Evolutionary conservation across 1,140 invertebrate genomes (phyloP).

Genomic region (Samia ricini): DNA sequence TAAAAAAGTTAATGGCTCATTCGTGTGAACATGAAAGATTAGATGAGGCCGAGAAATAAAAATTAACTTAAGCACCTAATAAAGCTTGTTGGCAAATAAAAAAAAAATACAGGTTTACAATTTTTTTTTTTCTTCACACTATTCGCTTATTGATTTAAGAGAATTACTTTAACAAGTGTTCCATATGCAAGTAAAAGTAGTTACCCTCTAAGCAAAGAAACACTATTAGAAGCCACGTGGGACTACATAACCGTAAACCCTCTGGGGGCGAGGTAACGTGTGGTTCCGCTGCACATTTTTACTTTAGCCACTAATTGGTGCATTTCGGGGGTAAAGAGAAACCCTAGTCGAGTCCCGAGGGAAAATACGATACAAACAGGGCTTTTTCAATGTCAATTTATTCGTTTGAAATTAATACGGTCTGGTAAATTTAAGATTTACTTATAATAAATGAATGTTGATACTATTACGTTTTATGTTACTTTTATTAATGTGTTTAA

Average conservation of each 20-base stretch:
- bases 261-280: conserved; percentile 45
- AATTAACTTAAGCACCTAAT: conserved; percentile 9
- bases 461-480: background rate
- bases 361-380: conserved; percentile 42
- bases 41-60: conserved; percentile 18
- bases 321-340: conserved; percentile 56
- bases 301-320: conserved; percentile 73
- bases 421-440: conserved; percentile 4
- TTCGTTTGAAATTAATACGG: conserved; percentile 56
- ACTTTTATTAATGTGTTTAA: background rate
- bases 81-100: conserved; percentile 6
- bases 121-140: background rate
- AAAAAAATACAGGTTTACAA: too few species aligned
- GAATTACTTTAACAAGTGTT: conserved; percentile 50
- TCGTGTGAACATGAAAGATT: conserved; percentile 28
- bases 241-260: conserved; percentile 33
- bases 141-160: conserved; percentile 1
- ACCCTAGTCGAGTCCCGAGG: conserved; percentile 47
- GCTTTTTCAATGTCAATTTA: conserved; percentile 68
- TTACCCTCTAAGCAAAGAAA: conserved; percentile 67
- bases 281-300: conserved; percentile 70
- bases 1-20: conserved; percentile 32
- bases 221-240: conserved; percentile 67
- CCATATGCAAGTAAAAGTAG: conserved; percentile 60
- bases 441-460: too few species aligned